Evolutionary conservation across 2,113 vertebrate genomes (phyloP), one percentile per base, ranked within the genome.

Genomic region (Psittacula cyanocephala): DNA sequence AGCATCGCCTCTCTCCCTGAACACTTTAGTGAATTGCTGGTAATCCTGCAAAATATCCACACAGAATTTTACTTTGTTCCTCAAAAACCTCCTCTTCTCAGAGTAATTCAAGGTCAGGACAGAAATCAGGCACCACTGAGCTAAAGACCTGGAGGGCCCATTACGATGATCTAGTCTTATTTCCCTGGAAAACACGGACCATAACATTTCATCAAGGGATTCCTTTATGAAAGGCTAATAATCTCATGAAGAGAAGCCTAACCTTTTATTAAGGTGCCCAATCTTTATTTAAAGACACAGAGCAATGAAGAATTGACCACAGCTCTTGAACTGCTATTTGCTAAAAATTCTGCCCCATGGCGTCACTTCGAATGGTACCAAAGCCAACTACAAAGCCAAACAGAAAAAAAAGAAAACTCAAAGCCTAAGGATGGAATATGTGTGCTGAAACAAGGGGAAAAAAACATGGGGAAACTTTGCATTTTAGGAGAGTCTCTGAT

Each of bases 221-320:
- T 86, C 62, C 93, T 95, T 96, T 77, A 71, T 94, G 81, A 94
- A 97, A 91, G 88, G 81, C 85, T 96, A 96, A 93, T 77, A 94
- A 88, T 63, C 37, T 44, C 12, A 89, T 82, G n/a, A 96, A 80
- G 53, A 86, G 88, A 93, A 91, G 59, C 9, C 69, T 91, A 90
- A 86, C 39, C 82, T 94, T 95, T 95, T 83, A 88, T 70, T 86
- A 93, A 88, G 79, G 68, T 35, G 50, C 22, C 78, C 37, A 35
- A 3, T 88, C 71, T 86, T 95, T 82, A 89, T 86, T 96, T 95
- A 91, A 91, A 94, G 87, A 65, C 41, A 78, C 33, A 62, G 49
- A 86, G 33, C 57, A 89, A 37, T 70, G 63, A 88, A 78, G 44
- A 91, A 86, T 83, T 89, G 67, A 67, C 47, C 2, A 2, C 55